Conservation (phyloP, 2,888 invertebrate genomes). For the Tipula confusa region DNA sequence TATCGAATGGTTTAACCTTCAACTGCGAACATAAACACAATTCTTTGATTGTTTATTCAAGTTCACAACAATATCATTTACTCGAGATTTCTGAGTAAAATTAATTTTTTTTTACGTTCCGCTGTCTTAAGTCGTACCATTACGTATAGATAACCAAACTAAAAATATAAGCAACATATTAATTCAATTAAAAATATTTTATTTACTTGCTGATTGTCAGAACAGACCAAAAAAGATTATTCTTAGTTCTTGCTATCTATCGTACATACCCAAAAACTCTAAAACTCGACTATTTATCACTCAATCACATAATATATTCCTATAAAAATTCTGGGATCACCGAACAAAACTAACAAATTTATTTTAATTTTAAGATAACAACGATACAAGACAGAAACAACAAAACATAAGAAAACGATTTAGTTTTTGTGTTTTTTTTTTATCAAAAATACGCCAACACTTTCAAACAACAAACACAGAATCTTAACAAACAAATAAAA, state of each 20-base stretch:
- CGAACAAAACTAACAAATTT: neutral
- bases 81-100: neutral
- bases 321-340: neutral
- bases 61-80: neutral
- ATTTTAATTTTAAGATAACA: neutral
- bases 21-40: neutral
- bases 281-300: neutral
- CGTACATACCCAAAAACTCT: neutral
- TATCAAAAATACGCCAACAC: slow-evolving; percentile 4
- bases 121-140: neutral
- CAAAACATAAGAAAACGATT: slow-evolving; percentile 5
- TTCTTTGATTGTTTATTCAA: slow-evolving; percentile 1
- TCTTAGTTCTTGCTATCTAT: too few species aligned
- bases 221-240: too few species aligned
- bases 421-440: too few species aligned
- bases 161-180: neutral
- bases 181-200: slow-evolving; percentile 4
- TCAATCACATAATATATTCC: neutral
- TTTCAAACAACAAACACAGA: slow-evolving; percentile 6
- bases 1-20: neutral
- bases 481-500: neutral
- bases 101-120: neutral
- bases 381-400: neutral
- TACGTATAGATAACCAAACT: neutral
- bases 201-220: neutral